Conservation (phyloP, 2,113 vertebrate genomes). For the Platichthys flesus region DNA sequence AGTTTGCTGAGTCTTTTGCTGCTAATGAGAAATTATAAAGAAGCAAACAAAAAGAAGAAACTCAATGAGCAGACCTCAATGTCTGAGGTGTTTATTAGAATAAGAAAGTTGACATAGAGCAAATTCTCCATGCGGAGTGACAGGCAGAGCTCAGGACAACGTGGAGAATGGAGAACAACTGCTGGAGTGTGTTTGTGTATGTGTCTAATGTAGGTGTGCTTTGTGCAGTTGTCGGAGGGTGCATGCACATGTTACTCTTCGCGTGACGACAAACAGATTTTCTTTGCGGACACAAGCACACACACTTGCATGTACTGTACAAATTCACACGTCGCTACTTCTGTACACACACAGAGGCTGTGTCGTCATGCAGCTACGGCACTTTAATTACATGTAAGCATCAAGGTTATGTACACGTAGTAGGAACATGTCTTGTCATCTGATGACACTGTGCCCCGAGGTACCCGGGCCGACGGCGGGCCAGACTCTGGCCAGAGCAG, state of each 20-base stretch:
- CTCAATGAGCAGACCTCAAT: constrained; percentile 51
- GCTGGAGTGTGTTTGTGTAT: constrained; percentile 57
- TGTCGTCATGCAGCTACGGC: constrained; percentile 83
- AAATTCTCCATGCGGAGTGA: constrained; percentile 82
- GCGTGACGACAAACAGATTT: constrained; percentile 67
- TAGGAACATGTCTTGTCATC: constrained; percentile 65
- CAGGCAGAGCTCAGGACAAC: constrained; percentile 73
- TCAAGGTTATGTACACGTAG: constrained; percentile 78
- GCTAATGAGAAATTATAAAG: not conserved
- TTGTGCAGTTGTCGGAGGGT: constrained; percentile 59
- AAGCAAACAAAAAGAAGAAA: not conserved
- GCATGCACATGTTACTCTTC: constrained; percentile 74
- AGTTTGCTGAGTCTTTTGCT: not conserved
- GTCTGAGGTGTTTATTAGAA: constrained; percentile 83
- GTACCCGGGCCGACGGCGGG: constrained; percentile 1
- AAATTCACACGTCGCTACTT: constrained; percentile 78
- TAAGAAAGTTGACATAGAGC: constrained; percentile 84
- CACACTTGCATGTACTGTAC: constrained; percentile 80
- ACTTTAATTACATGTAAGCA: constrained; percentile 81
- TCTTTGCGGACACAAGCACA: constrained; percentile 73
- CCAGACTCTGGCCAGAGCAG: constrained; percentile 52
- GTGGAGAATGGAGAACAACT: constrained; percentile 67
- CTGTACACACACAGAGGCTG: constrained; percentile 79
- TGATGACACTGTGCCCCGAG: constrained; percentile 49
- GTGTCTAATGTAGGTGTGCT: constrained; percentile 42